Conservation (phyloP, 2,797 vertebrate genomes). For the Carcharodon carcharias region DNA sequence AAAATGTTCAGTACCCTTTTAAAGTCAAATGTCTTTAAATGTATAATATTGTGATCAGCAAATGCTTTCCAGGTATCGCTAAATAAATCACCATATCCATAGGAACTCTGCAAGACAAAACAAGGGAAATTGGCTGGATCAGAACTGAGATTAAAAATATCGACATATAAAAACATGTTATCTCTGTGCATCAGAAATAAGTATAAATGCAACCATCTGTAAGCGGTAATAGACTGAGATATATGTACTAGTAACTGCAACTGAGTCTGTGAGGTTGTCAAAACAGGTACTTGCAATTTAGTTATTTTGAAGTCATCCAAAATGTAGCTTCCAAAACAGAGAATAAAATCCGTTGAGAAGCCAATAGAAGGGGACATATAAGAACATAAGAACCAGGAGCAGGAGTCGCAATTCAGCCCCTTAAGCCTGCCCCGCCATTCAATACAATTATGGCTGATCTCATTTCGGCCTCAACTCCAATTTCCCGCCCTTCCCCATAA, state of each 20-base stretch:
- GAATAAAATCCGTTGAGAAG: neutral
- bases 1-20: constrained; percentile 68
- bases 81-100: constrained; percentile 90
- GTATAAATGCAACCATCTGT: neutral
- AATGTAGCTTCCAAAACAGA: neutral
- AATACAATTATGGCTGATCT: too few relatives aligned
- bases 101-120: constrained; percentile 67
- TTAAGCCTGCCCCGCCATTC: too few relatives aligned
- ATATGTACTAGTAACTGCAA: neutral
- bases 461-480: too few relatives aligned
- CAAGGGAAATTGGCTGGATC: constrained; percentile 23
- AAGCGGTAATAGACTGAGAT: neutral
- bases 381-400: neutral
- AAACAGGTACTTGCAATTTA: neutral
- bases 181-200: neutral
- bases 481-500: too few relatives aligned
- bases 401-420: too few relatives aligned
- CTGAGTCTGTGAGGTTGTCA: neutral
- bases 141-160: neutral
- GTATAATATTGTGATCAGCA: constrained; percentile 76
- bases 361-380: neutral
- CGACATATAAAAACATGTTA: neutral
- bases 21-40: constrained; percentile 85
- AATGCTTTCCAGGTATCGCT: constrained; percentile 87
- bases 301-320: neutral